Conservation (phyloP, 2,797 vertebrate genomes). For the Momotus momota region DNA sequence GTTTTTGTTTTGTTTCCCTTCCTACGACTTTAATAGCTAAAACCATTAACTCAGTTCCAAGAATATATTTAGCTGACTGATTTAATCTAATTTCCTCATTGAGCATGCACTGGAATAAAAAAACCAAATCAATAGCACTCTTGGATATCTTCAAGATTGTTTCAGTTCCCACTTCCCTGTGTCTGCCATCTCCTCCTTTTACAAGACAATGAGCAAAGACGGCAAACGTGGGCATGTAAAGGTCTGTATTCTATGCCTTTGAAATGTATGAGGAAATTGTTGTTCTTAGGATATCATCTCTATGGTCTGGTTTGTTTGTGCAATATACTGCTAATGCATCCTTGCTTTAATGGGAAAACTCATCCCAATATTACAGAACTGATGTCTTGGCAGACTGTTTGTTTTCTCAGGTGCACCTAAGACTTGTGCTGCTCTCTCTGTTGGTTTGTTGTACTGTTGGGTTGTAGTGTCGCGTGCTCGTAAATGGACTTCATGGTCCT, state of each 20-base stretch:
- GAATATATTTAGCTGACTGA: conserved; percentile 28
- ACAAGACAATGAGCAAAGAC: neutral
- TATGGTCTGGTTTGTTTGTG: neutral
- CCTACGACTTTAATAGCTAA: neutral
- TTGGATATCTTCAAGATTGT: neutral
- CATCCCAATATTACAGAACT: neutral
- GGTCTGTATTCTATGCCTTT: neutral
- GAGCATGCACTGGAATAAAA: conserved; percentile 36
- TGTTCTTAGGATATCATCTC: neutral
- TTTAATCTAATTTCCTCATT: conserved; percentile 47
- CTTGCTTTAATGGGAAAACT: neutral
- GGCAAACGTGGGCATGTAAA: neutral
- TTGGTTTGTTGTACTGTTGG: neutral
- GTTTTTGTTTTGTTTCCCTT: neutral
- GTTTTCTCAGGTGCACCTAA: neutral
- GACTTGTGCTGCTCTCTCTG: neutral
- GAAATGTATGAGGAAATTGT: neutral
- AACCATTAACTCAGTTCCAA: neutral
- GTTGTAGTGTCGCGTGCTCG: neutral
- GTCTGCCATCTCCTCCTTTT: neutral
- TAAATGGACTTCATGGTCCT: neutral
- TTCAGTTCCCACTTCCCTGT: neutral
- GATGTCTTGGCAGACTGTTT: neutral
- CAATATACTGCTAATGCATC: neutral
- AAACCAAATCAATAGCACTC: conserved; percentile 26